These are phyloP conservation scores for Chrysochloris asiatica DNA, from an alignment of 2,113 vertebrate species.

Conservation along the genomic window DNA sequence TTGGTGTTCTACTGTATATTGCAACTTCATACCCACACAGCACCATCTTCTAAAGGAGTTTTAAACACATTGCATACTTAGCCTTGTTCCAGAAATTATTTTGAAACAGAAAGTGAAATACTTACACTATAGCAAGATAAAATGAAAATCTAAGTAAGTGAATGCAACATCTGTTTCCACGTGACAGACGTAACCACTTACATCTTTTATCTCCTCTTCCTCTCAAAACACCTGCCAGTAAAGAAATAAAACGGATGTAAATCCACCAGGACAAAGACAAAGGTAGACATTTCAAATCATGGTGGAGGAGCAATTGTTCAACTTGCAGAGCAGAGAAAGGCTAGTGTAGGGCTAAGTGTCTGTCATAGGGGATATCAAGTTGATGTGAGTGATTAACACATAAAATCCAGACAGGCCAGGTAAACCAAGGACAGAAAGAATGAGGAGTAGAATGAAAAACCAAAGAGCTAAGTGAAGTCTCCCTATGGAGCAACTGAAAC, in stretches of 20 bases:
- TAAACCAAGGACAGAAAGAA: background rate
- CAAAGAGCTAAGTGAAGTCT: background rate
- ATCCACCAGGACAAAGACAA: background rate
- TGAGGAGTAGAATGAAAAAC: background rate
- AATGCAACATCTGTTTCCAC: background rate
- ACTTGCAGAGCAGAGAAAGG: background rate
- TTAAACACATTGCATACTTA: background rate
- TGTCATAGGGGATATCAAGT: background rate
- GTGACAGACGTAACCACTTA: background rate
- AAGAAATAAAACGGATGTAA: background rate
- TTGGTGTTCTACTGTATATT: background rate
- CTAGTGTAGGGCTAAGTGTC: background rate
- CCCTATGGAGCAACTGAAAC: background rate
- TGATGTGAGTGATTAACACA: background rate
- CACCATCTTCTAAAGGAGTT: background rate
- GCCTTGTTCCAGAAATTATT: background rate
- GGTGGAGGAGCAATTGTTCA: background rate
- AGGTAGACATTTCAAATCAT: background rate
- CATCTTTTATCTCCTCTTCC: background rate
- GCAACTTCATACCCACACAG: background rate
- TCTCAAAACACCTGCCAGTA: background rate
- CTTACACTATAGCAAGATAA: background rate
- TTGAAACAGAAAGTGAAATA: background rate
- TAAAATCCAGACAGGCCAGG: background rate
- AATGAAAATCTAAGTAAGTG: slow-evolving; percentile 34